These are phyloP conservation scores for Pteruthius melanotis DNA, from an alignment of 2,113 vertebrate genomes.

Conservation along the genomic window DNA sequence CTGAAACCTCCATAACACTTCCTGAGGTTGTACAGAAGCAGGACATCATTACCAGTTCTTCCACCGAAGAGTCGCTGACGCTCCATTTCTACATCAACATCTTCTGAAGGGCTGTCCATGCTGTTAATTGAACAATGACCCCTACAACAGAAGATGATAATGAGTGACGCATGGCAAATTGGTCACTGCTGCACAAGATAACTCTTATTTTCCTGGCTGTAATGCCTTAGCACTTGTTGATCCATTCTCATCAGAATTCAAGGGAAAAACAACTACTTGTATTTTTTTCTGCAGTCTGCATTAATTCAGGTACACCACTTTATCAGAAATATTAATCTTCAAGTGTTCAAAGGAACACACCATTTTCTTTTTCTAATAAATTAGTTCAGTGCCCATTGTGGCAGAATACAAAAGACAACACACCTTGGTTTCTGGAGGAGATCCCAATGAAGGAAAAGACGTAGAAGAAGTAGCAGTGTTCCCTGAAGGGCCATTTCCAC, in stretches of 20 bases:
- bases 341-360: not conserved
- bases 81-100: slow-evolving; percentile 70
- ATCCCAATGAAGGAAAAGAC: slow-evolving; percentile 69
- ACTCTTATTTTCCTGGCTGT: not conserved
- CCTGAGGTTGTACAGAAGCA: slow-evolving; percentile 66
- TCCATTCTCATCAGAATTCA: not conserved
- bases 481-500: slow-evolving; percentile 68
- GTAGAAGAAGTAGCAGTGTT: slow-evolving; percentile 55
- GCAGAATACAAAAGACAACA: not conserved
- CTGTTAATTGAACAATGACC: not conserved
- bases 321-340: not conserved
- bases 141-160: not conserved
- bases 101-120: not conserved
- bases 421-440: slow-evolving; percentile 55
- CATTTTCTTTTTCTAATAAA: not conserved
- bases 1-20: slow-evolving; percentile 58
- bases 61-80: slow-evolving; percentile 55
- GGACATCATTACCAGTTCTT: slow-evolving; percentile 56
- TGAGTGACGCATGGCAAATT: not conserved
- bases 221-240: not conserved
- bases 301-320: not conserved
- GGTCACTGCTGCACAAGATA: not conserved
- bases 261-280: not conserved
- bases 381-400: not conserved
- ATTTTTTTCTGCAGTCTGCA: not conserved